Conservation (phyloP, 2,888 invertebrate species). For the Agrochola macilenta region DNA sequence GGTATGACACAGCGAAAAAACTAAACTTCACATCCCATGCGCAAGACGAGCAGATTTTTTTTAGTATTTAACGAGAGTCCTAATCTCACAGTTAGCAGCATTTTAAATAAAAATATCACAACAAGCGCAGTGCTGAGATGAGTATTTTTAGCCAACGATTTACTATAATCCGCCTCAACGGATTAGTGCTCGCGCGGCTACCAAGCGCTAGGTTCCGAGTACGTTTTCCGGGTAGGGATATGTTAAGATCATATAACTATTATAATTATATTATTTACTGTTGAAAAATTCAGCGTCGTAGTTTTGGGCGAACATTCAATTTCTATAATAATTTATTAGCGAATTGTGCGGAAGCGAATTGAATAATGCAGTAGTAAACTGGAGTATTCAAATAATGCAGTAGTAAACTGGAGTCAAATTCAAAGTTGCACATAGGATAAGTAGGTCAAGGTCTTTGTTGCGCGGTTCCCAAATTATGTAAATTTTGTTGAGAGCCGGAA, state of each 20-base stretch:
- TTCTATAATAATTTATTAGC: background rate
- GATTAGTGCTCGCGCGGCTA: conserved; percentile 14
- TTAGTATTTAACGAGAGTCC: conserved; percentile 28
- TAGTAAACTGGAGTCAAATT: background rate
- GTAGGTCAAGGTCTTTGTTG: conserved; percentile 19
- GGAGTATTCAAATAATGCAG: background rate
- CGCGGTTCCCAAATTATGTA: background rate
- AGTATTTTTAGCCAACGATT: conserved; percentile 49
- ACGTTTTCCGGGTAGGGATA: conserved; percentile 23
- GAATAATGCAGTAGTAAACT: too few relatives aligned
- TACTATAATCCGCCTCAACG: conserved; percentile 26
- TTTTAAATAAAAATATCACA: conserved; percentile 48
- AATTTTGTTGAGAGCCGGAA: conserved; percentile 3
- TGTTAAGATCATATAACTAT: background rate
- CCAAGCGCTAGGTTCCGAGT: conserved; percentile 7
- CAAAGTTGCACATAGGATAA: background rate
- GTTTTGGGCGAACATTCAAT: background rate
- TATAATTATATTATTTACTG: background rate
- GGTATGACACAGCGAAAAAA: conserved; percentile 10
- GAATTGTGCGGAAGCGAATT: background rate
- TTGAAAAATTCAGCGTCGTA: conserved; percentile 1
- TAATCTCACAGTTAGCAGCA: conserved; percentile 9
- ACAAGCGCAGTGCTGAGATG: conserved; percentile 24
- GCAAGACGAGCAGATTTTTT: conserved; percentile 4
- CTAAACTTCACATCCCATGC: background rate